These are phyloP conservation scores for human DNA, from an alignment of 2,113 vertebrate genomes.

Conservation along the genomic window DNA sequence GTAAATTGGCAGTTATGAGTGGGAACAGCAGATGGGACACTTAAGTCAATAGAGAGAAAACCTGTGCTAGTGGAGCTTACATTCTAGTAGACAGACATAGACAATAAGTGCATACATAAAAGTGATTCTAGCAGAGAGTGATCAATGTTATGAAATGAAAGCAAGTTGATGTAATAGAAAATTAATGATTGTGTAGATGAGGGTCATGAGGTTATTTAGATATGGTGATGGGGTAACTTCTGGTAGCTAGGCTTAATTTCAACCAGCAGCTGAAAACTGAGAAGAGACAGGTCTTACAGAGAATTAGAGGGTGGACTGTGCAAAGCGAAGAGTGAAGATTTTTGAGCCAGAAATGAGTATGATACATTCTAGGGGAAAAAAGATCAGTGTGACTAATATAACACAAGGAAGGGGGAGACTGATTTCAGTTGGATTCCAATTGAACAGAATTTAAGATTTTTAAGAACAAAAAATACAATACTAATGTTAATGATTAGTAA, in stretches of 20 bases:
- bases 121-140: background rate
- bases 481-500: background rate
- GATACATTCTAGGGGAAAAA: background rate
- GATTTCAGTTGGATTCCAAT: background rate
- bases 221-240: background rate
- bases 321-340: background rate
- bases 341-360: background rate
- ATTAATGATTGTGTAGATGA: background rate
- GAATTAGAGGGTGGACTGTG: background rate
- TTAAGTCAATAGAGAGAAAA: background rate
- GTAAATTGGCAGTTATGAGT: too few relatives aligned
- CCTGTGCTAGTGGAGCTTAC: background rate
- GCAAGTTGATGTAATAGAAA: background rate
- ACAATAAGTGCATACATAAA: background rate
- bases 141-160: background rate
- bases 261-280: background rate
- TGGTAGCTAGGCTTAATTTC: background rate
- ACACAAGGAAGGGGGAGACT: background rate
- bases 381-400: background rate
- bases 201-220: background rate
- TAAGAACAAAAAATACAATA: background rate
- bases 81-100: background rate
- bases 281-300: background rate
- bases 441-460: background rate
- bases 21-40: fast-evolving